Base-by-base conservation (phyloP, 2,113 vertebrate species). In the Puntigrus tetrazona region DNA sequence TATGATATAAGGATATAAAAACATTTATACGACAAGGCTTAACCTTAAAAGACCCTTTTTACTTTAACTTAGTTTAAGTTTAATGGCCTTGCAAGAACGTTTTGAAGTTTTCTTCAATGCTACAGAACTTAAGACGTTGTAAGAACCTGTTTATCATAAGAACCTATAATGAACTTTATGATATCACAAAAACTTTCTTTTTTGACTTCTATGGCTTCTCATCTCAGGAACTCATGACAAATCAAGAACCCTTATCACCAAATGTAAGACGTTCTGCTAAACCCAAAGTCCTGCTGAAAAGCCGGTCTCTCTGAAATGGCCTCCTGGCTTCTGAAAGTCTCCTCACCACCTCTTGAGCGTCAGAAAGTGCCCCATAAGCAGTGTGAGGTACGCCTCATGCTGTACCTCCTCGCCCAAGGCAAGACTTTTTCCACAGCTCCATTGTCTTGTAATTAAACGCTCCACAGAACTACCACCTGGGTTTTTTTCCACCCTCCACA, bases 361-460 rank as follows among this genome's bases (percentile, higher is more conserved):
- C 11, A 69, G 61, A 88, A 89, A 65, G 59, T 84, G 76, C 45
- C 55, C 27, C 75, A 41, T 78, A 50, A 74, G 67, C 84, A 83
- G 38, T 70, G 5, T 50, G 4, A 31, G 63, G 41, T 5, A 27
- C 20, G 41, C 27, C 52, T 16, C 52, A 43, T 84, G 43, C 41
- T 6, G 38, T 31, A 63, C 59, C 75, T 57, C 25, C 59, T 80
- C 16, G 59, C 41, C 65, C 25, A 52, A 78, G 55, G 69, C 27
- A 43, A 59, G 61, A 72, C 43, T 67, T 77, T 83, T 61, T 74
- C 69, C 78, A 87, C 45, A 80, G 72, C 73, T 34, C 52, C 14
- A 63, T 59, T 73, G 78, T 82, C 86, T 85, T 82, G 65, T 87
- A 87, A 87, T 85, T 87, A 87, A 69, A 20, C 9, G 25, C 59